Evolutionary conservation across 2,888 invertebrate genomes (phyloP), one percentile per base, ranked within the genome.

Genomic region (Tricholauxania praeusta): DNA sequence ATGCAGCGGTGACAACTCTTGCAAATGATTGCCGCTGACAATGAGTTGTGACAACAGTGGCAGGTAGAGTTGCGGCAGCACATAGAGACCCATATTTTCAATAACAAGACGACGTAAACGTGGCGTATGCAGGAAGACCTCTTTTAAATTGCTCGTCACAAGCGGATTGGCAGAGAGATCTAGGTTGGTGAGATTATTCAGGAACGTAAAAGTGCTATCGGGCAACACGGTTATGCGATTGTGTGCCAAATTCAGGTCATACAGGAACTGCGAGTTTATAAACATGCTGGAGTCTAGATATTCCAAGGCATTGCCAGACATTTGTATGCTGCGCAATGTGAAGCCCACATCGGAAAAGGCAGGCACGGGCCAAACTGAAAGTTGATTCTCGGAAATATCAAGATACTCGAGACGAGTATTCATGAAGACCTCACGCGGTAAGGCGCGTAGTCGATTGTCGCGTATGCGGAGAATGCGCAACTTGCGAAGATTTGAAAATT

Each of bases 261-360:
- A 91, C 60, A 96, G 88, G 84, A 93, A 93, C 69, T 95, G 93
- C 48, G 93, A 94, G 81, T 93, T 93, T 57, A 94, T 92, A 83
- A 96, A 96, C 88, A 95, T 94, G 75, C 94, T 95, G 79, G 94
- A 93, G 86, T 96, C 96, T 78, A 96, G 89, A 84, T 95, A 95
- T 84, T 96, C 96, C 77, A 97, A 90, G 77, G 90, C 92, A 85
- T 96, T 96, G 77, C 91, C 90, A 0, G 93, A 92, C 83, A 96
- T 89, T 82, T 95, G 93, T 73, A 96, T 90, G 83, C 92, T 92
- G 67, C 95, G 89, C 74, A 96, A 86, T 0, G 95, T 94, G 80
- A 93, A 92, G 6, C 94, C 94, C 28, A 95, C 91, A 85, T 94
- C 94, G 0, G 92, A 91, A 74, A 96, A 90, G 22, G 94, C 93